A percentile compares a stretch with the other conserved stretches of the same genome.
Conservation (phyloP, 2,113 vertebrate genomes). For the Melanerpes aurifrons region DNA sequence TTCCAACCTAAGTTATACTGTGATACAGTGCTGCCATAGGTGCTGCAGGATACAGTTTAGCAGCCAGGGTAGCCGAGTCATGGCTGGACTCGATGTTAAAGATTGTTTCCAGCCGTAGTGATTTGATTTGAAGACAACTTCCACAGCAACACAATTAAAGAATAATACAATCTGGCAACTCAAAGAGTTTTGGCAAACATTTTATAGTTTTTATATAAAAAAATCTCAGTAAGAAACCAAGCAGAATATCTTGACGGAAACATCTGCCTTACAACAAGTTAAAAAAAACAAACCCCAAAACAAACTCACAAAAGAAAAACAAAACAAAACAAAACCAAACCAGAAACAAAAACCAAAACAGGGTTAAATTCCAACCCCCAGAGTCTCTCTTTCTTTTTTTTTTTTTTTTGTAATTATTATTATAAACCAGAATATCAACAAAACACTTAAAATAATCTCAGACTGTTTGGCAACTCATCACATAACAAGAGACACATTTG, state of each 20-base stretch:
- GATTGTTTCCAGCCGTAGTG: too few relatives aligned
- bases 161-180: slow-evolving; percentile 66
- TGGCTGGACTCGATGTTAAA: too few relatives aligned
- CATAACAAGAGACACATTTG: slow-evolving; percentile 78
- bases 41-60: too few relatives aligned
- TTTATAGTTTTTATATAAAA: slow-evolving; percentile 86
- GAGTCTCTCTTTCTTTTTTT: slow-evolving; percentile 52
- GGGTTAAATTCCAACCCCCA: slow-evolving; percentile 44
- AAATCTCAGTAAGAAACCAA: slow-evolving; percentile 84
- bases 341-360: background rate
- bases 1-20: too few relatives aligned
- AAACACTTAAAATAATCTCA: slow-evolving; percentile 81
- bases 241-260: slow-evolving; percentile 80
- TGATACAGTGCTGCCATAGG: too few relatives aligned
- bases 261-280: slow-evolving; percentile 77
- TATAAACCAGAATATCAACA: slow-evolving; percentile 81
- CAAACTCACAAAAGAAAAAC: background rate
- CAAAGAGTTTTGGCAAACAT: slow-evolving; percentile 74
- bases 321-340: too few relatives aligned
- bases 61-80: too few relatives aligned
- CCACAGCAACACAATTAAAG: background rate
- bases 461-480: slow-evolving; percentile 82
- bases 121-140: background rate
- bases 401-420: slow-evolving; percentile 83
- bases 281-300: background rate